These are phyloP conservation scores for Acipenser ruthenus DNA, from an alignment of 2,797 vertebrate genomes.

Conservation along the genomic window DNA sequence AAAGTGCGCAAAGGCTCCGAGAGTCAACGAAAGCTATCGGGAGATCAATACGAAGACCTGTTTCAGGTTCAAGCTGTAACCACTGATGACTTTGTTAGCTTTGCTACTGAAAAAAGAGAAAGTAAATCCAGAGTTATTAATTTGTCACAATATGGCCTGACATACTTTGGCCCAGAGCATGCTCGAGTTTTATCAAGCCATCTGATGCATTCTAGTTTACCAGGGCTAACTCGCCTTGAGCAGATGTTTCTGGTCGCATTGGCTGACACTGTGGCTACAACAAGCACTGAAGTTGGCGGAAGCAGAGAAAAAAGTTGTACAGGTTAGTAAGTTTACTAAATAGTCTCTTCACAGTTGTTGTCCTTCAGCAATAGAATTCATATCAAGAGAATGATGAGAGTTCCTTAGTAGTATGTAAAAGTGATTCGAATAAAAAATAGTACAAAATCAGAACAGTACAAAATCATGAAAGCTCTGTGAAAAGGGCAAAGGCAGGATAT, in stretches of 20 bases:
- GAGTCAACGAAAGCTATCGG: conserved; percentile 59
- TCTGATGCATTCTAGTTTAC: conserved; percentile 95
- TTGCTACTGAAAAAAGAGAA: conserved; percentile 87
- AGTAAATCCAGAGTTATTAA: conserved; percentile 90
- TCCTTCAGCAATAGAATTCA: not conserved
- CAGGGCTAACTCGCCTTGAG: conserved; percentile 89
- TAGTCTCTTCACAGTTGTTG: not conserved
- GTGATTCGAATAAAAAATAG: no score
- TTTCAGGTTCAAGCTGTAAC: conserved; percentile 82
- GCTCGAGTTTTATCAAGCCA: conserved; percentile 96
- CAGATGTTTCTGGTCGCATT: conserved; percentile 98
- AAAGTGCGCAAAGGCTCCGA: conserved; percentile 66
- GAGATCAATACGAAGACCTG: conserved; percentile 86
- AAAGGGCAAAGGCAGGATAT: no score
- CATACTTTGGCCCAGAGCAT: conserved; percentile 91
- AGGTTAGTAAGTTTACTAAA: conserved; percentile 53
- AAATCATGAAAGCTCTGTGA: no score
- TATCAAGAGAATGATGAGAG: no score
- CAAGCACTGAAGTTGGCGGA: conserved; percentile 83
- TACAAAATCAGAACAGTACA: no score
- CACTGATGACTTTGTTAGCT: conserved; percentile 80
- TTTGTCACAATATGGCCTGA: conserved; percentile 90
- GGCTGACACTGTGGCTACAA: conserved; percentile 92
- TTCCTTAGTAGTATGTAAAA: no score
- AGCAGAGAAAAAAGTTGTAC: conserved; percentile 81